Evolutionary conservation across 1,140 invertebrate species (phyloP).

Genomic region (Nomia melanderi): DNA sequence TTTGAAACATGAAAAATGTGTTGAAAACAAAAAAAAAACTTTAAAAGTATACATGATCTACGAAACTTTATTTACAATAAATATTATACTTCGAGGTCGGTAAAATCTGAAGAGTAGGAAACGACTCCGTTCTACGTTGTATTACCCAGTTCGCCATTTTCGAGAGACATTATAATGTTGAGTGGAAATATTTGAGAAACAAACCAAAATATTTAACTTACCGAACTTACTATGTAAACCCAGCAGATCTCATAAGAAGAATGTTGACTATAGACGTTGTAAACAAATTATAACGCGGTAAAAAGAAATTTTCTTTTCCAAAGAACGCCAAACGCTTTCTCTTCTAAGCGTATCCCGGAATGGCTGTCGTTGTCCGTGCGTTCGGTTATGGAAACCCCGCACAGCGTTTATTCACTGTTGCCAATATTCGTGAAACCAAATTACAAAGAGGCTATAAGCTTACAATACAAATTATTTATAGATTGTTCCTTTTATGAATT

Average conservation of each 20-base stretch:
- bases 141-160: conserved; percentile 42
- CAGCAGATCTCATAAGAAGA: conserved; percentile 49
- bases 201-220: conserved; percentile 52
- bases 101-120: background rate
- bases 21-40: background rate
- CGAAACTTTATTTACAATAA: background rate
- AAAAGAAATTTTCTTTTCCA: conserved; percentile 27
- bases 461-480: background rate
- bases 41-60: background rate
- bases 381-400: conserved; percentile 45
- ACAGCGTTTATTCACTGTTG: conserved; percentile 9
- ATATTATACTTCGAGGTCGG: background rate
- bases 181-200: conserved; percentile 27
- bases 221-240: conserved; percentile 58
- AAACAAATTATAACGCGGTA: conserved; percentile 52
- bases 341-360: conserved; percentile 37
- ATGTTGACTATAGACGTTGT: conserved; percentile 46
- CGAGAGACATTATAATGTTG: conserved; percentile 7
- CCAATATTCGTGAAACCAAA: background rate
- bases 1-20: background rate
- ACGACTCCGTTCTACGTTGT: background rate
- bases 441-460: background rate
- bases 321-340: conserved; percentile 28
- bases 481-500: background rate
- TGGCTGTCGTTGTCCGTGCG: conserved; percentile 53